phyloP scores from a whole-genome alignment of 1,140 invertebrate species.

The Danaus melanippus region DNA sequence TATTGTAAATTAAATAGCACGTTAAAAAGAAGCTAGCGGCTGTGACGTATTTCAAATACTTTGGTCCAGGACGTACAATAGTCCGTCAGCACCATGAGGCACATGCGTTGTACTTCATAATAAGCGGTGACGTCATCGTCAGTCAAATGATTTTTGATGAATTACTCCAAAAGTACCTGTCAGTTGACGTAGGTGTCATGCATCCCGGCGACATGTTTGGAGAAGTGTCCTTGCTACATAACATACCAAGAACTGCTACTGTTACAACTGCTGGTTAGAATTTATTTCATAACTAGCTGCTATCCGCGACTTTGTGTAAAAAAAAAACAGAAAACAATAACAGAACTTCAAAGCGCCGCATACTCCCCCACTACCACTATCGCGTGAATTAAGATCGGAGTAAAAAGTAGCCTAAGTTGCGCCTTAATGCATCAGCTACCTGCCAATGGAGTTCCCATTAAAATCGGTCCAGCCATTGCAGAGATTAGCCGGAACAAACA shows the following conservation, averaged over 20 bases:
- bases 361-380: too few species aligned
- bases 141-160: conserved; percentile 68
- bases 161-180: conserved; percentile 64
- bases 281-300: conserved; percentile 2
- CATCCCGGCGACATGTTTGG: conserved; percentile 75
- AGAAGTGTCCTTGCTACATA: conserved; percentile 75
- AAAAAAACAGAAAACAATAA: not conserved
- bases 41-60: conserved; percentile 73
- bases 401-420: too few species aligned
- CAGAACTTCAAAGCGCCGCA: too few species aligned
- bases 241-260: conserved; percentile 73
- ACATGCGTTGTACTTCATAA: conserved; percentile 73
- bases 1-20: conserved; percentile 36
- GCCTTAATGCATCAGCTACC: too few species aligned
- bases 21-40: conserved; percentile 71
- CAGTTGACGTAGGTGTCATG: conserved; percentile 54
- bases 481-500: too few species aligned
- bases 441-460: too few species aligned
- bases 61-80: conserved; percentile 68
- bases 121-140: conserved; percentile 72
- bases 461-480: too few species aligned
- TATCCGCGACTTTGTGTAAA: not conserved
- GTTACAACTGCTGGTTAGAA: conserved; percentile 70
- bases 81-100: conserved; percentile 74
- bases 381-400: too few species aligned